Base-by-base conservation (phyloP, 1,140 invertebrate species). In the Bombus superbus region DNA sequence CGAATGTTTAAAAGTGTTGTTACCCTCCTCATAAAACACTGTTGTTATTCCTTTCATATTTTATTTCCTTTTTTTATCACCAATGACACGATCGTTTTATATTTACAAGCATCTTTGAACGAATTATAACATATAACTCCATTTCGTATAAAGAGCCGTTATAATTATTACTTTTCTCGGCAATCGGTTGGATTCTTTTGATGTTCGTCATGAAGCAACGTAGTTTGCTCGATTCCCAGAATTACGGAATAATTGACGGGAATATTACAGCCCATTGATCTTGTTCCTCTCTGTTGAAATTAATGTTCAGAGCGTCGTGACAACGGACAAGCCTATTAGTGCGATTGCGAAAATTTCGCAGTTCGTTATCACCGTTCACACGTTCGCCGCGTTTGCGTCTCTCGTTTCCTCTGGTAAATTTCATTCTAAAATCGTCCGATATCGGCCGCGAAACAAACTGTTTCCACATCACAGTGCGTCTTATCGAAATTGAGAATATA, bases 181-280 rank as follows among this genome's bases (percentile, higher is more conserved):
- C 35, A 72, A 44, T 44, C 40, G 22, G 22, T 9, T n/a, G 42
- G 1, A 69, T 53, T 18, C n/a, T 79, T 69, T 32, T 80, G 8
- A 15, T 15, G 18, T n/a, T 66, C n/a, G 6, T 66, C 6, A 79
- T 44, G 38, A 3, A 13, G 18, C 25, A 28, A 35, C 6, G 5
- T 71, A 25, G 22, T 72, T 47, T 11, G 11, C 6, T 66, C 42
- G 42, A 44, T 28, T 35, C n/a, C 1, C 28, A 10, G 35, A 68
- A 66, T 66, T 66, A n/a, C 13, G 81, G 47, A 77, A 83, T 42
- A 83, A 83, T 83, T 76, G 68, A 69, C 47, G 25, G 25, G 32
- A 38, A 72, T 42, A 64, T 47, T 72, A 2, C 25, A 85, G 76
- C 73, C 57, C 83, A 80, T 85, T 85, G 32, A 69, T 69, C 32